Percentiles rank a stretch among this genome's conserved stretches.
These are phyloP conservation scores for Pomacea canaliculata DNA, from an alignment of 2,888 invertebrate species.

Conservation along the genomic window DNA sequence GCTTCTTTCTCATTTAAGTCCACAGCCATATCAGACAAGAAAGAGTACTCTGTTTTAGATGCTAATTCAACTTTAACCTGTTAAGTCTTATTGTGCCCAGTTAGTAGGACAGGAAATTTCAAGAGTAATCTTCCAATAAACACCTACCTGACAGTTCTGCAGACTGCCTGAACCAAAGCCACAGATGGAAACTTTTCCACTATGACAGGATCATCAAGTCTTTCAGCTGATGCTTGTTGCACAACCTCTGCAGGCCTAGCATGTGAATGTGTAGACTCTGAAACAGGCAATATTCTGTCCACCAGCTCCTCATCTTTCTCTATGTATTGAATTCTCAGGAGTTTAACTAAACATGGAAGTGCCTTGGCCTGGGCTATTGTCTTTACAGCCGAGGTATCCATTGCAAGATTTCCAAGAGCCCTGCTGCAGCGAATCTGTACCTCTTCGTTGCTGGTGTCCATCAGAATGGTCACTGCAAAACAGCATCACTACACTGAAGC, in stretches of 20 bases:
- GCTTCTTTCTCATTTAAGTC: too few relatives aligned
- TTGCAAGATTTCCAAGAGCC: conserved; percentile 16
- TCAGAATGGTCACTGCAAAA: conserved; percentile 11
- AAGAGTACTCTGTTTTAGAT: too few relatives aligned
- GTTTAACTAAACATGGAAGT: conserved; percentile 1
- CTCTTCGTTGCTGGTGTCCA: conserved; percentile 3
- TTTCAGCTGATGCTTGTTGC: background rate
- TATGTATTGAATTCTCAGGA: conserved; percentile 5
- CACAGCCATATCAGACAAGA: too few relatives aligned
- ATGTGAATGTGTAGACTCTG: background rate
- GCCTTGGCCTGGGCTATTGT: conserved; percentile 2
- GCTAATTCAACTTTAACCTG: too few relatives aligned
- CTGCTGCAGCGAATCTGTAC: conserved; percentile 21
- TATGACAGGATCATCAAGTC: background rate
- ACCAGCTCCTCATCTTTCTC: background rate
- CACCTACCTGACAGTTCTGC: conserved; percentile 12
- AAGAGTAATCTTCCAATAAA: too few relatives aligned
- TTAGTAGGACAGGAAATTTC: too few relatives aligned
- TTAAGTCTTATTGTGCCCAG: too few relatives aligned
- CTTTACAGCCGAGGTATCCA: background rate
- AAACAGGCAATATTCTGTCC: background rate
- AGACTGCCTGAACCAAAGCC: conserved; percentile 8
- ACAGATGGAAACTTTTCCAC: conserved; percentile 11
- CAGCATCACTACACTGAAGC: too few relatives aligned
- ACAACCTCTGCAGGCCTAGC: background rate